These are phyloP conservation scores for Ceratina japonica DNA, from an alignment of 1,140 invertebrate species.

Conservation along the genomic window DNA sequence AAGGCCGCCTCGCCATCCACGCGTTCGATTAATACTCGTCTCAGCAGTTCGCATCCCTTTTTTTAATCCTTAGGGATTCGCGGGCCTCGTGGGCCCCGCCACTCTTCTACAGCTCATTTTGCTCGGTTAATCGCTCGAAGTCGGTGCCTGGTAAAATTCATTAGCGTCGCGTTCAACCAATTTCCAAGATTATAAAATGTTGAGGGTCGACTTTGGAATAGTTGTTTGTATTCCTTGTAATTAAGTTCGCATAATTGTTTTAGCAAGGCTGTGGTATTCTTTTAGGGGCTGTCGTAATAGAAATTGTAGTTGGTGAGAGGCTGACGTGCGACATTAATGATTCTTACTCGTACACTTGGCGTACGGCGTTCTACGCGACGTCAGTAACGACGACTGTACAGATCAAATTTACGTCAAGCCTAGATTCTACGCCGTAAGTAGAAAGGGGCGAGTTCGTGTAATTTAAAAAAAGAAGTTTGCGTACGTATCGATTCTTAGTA, in stretches of 20 bases:
- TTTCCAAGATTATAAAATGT: too few relatives aligned
- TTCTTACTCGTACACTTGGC: constrained; percentile 18
- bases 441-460: too few relatives aligned
- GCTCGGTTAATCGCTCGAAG: constrained; percentile 50
- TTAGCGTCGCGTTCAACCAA: neutral
- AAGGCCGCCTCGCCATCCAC: neutral
- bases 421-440: neutral
- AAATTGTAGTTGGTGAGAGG: neutral
- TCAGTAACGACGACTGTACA: constrained; percentile 39
- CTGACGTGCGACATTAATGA: constrained; percentile 17
- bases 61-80: neutral
- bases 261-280: too few relatives aligned
- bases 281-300: neutral
- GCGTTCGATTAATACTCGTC: constrained; percentile 17
- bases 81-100: neutral
- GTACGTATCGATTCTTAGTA: neutral
- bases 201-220: too few relatives aligned
- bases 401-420: constrained; percentile 3
- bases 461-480: neutral
- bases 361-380: constrained; percentile 39
- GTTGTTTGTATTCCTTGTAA: too few relatives aligned
- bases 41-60: constrained; percentile 11
- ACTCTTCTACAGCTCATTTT: constrained; percentile 12
- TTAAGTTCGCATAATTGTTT: too few relatives aligned
- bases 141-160: constrained; percentile 1